phyloP scores from a whole-genome alignment of 1,140 invertebrate genomes.

The Diachasma alloeum region DNA sequence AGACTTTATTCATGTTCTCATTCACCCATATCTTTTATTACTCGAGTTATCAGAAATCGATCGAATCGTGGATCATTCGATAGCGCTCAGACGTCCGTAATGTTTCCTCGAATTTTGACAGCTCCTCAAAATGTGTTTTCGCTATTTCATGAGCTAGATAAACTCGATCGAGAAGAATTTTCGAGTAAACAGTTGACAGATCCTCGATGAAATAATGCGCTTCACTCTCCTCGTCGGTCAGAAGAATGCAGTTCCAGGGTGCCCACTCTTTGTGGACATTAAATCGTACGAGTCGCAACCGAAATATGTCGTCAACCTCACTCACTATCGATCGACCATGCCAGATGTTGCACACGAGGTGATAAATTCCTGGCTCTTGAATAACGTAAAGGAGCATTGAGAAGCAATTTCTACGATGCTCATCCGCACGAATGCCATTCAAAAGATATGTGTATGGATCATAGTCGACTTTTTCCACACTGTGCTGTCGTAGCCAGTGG shows the following conservation, averaged over 20 bases:
- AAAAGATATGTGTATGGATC: slow-evolving; percentile 72
- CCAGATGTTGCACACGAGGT: slow-evolving; percentile 74
- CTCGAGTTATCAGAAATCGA: background rate
- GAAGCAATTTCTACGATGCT: slow-evolving; percentile 64
- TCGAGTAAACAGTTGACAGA: slow-evolving; percentile 44
- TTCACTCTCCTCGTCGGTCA: slow-evolving; percentile 72
- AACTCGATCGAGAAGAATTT: slow-evolving; percentile 42
- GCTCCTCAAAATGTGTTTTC: slow-evolving; percentile 44
- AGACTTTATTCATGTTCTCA: background rate
- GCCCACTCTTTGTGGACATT: slow-evolving; percentile 70
- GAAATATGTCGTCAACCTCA: slow-evolving; percentile 67
- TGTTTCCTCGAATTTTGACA: slow-evolving; percentile 37
- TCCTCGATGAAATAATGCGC: slow-evolving; percentile 58
- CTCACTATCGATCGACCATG: slow-evolving; percentile 72
- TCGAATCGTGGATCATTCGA: background rate
- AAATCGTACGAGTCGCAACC: slow-evolving; percentile 70
- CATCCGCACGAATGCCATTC: slow-evolving; percentile 69
- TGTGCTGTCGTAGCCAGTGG: slow-evolving; percentile 43
- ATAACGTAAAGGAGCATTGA: slow-evolving; percentile 70
- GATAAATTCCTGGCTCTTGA: slow-evolving; percentile 71
- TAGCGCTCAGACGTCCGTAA: slow-evolving; percentile 21
- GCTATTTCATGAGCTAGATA: slow-evolving; percentile 45
- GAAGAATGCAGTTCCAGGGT: slow-evolving; percentile 77
- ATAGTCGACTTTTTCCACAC: slow-evolving; percentile 44
- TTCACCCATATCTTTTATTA: background rate